These are phyloP conservation scores for Melanostoma mellinum DNA, from an alignment of 2,888 invertebrate species.

Conservation along the genomic window DNA sequence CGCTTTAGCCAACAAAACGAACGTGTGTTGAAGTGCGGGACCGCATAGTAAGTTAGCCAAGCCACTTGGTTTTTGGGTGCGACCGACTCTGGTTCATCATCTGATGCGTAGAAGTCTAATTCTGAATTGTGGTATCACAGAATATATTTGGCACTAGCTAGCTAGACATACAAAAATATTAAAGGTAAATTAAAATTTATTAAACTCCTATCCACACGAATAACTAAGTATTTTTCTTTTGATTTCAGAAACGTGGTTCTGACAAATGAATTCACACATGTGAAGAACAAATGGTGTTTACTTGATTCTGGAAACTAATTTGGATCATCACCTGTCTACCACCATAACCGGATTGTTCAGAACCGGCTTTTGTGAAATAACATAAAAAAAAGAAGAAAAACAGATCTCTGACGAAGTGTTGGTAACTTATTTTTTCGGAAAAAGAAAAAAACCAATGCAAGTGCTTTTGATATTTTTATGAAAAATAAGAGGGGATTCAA, in stretches of 20 bases:
- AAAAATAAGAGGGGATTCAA: slow-evolving; percentile 2
- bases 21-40: slow-evolving; percentile 41
- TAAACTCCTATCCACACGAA: background rate
- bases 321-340: slow-evolving; percentile 39
- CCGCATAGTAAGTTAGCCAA: slow-evolving; percentile 30
- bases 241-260: slow-evolving; percentile 6
- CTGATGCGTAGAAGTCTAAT: slow-evolving; percentile 45
- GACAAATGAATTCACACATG: slow-evolving; percentile 36
- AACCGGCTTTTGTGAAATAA: slow-evolving; percentile 42
- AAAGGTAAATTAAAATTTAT: background rate
- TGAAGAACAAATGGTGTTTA: slow-evolving; percentile 38
- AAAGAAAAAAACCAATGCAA: too few species aligned
- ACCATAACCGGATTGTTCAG: slow-evolving; percentile 41
- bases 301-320: slow-evolving; percentile 45
- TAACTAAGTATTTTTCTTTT: background rate
- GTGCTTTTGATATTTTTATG: background rate
- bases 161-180: background rate
- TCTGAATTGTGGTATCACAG: slow-evolving; percentile 38
- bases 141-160: background rate
- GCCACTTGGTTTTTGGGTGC: slow-evolving; percentile 52
- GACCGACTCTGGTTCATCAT: slow-evolving; percentile 62
- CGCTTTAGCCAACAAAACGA: slow-evolving; percentile 18
- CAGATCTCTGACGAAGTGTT: too few species aligned
- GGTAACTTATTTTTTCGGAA: too few species aligned
- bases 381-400: too few species aligned